Conservation (phyloP, 2,888 invertebrate genomes). For the Dendrolimus pini region DNA sequence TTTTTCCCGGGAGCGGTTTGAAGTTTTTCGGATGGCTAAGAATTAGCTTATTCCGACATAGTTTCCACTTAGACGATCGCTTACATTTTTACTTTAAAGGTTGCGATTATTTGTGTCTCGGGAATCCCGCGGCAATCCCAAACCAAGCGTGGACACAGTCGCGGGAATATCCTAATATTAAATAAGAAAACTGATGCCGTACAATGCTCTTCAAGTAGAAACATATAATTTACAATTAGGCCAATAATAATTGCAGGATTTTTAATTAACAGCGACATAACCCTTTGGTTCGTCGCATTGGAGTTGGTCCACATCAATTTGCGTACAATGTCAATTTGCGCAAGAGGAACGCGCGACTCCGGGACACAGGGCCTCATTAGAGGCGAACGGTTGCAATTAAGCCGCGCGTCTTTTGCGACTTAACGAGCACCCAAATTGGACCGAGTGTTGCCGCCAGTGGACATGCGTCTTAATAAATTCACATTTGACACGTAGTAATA, state of each 20-base stretch:
- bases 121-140: no score
- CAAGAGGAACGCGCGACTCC: slow-evolving; percentile 45
- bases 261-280: slow-evolving; percentile 20
- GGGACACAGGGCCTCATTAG: slow-evolving; percentile 68
- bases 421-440: slow-evolving; percentile 73
- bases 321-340: slow-evolving; percentile 70
- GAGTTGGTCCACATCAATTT: slow-evolving; percentile 59
- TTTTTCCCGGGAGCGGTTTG: no score
- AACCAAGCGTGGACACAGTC: no score
- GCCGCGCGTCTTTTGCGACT: slow-evolving; percentile 69
- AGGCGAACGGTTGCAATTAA: slow-evolving; percentile 71
- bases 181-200: no score
- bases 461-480: slow-evolving; percentile 43
- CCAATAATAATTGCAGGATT: slow-evolving; percentile 12
- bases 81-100: no score
- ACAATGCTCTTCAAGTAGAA: no score
- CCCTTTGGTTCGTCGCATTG: slow-evolving; percentile 35
- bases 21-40: no score
- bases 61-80: no score
- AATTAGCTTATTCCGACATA: no score
- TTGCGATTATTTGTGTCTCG: no score
- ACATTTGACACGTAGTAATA: neutral
- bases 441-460: slow-evolving; percentile 34
- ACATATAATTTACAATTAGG: neutral
- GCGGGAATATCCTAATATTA: no score